These are phyloP conservation scores for Galendromus occidentalis DNA, from an alignment of 1,140 invertebrate species.

Conservation along the genomic window DNA sequence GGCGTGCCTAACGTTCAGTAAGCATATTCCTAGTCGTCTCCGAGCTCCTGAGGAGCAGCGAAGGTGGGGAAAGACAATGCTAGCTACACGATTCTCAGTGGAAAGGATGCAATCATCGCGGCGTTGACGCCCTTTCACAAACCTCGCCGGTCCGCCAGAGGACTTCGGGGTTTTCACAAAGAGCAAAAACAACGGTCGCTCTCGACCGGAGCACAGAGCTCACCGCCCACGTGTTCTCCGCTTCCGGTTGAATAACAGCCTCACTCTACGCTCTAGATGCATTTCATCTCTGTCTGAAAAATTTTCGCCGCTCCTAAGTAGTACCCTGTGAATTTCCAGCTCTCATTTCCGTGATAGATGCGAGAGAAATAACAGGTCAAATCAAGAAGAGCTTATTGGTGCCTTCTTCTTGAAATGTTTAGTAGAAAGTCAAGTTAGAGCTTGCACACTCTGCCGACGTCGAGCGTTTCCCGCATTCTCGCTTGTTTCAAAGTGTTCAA, in stretches of 20 bases:
- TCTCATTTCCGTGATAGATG: background rate
- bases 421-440: background rate
- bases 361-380: background rate
- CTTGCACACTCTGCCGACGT: too few species aligned
- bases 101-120: background rate
- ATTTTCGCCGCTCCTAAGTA: background rate
- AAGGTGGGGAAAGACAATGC: conserved; percentile 12
- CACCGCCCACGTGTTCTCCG: background rate
- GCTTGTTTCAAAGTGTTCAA: conserved; percentile 7
- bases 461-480: background rate
- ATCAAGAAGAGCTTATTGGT: background rate
- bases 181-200: background rate
- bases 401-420: background rate
- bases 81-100: background rate
- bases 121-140: background rate
- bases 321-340: background rate
- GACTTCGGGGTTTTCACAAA: background rate
- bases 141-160: background rate
- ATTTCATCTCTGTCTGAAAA: background rate
- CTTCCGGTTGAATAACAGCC: background rate
- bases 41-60: background rate
- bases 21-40: conserved; percentile 11
- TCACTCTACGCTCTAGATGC: background rate
- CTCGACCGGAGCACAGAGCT: background rate
- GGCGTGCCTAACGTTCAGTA: background rate